Base-by-base conservation (phyloP, 2,113 vertebrate genomes). In the Corythoichthys haematopterus region DNA sequence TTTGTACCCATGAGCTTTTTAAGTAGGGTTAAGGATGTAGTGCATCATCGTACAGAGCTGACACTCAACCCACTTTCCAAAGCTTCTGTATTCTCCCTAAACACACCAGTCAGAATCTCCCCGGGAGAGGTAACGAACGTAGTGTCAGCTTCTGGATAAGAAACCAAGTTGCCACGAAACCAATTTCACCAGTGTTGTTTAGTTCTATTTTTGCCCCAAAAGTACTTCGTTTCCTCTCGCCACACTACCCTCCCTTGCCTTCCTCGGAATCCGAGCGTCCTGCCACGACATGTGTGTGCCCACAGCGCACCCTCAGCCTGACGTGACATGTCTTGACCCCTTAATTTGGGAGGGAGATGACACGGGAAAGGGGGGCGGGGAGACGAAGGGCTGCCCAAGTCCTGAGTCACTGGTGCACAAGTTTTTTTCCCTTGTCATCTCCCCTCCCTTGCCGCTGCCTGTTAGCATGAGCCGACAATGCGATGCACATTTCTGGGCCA, bases 251-350 rank as follows among this genome's bases (percentile, higher is more conserved):
- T 65, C 64, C 64, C 59, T n/a, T n/a, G n/a, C n/a, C n/a, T n/a
- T n/a, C n/a, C 70, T 85, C 70, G 53, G 58, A 52, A 68, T 76
- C 70, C 55, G 63, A 50, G 37, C 37, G 10, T 60, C 16, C 58
- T 69, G 75, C 75, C 63, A 73, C 59, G 43, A 75, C 76, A 65
- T 78, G 75, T 76, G 79, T 37, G n/a, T n/a, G n/a, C n/a, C 75
- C 56, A 59, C 45, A 68, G 79, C 71, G 1, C 47, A 56, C 60
- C 70, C 69, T 20, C 3, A 48, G 72, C 66, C 68, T 60, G 59
- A 62, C 62, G 62, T 71, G 69, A 78, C 74, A 56, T 37, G 67
- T 67, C 66, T 68, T 81, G 72, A 82, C 80, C 72, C 72, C 70
- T 58, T 67, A 46, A 71, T 72, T 70, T 52, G 71, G 75, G 68